phyloP scores from a whole-genome alignment of 2,888 invertebrate genomes.

The Trilocha varians region DNA sequence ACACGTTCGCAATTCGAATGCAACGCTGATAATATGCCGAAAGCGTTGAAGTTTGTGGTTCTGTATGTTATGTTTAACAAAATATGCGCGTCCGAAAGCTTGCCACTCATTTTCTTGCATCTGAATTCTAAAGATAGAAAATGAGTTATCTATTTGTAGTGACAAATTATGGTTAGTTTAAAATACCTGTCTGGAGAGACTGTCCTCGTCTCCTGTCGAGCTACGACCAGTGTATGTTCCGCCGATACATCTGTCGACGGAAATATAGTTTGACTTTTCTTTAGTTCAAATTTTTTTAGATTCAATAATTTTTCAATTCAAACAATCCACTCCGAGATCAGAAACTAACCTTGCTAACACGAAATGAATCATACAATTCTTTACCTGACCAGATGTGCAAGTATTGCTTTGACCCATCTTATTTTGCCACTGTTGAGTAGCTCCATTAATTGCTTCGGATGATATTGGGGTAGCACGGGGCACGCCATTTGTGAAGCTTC shows the following conservation, averaged over 20 bases:
- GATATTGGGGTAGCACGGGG: slow-evolving; percentile 98
- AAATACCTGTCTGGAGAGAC: slow-evolving; percentile 68
- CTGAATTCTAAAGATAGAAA: slow-evolving; percentile 16
- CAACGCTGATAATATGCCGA: neutral
- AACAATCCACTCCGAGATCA: neutral
- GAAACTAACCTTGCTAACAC: neutral
- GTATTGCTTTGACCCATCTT: slow-evolving; percentile 97
- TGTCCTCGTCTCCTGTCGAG: slow-evolving; percentile 74
- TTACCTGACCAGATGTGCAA: slow-evolving; percentile 94
- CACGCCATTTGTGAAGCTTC: slow-evolving; percentile 98
- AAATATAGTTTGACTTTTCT: slow-evolving; percentile 3
- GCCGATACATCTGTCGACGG: slow-evolving; percentile 71
- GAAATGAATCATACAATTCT: neutral
- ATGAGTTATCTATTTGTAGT: slow-evolving; percentile 5
- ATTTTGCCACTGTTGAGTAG: slow-evolving; percentile 98
- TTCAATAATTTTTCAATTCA: neutral
- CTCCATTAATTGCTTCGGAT: slow-evolving; percentile 99
- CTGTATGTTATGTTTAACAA: slow-evolving; percentile 7
- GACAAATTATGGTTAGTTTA: slow-evolving; percentile 6
- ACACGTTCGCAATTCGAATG: slow-evolving; percentile 1
- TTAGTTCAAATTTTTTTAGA: neutral
- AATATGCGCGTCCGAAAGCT: slow-evolving; percentile 9
- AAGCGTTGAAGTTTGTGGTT: slow-evolving; percentile 8
- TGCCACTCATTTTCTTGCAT: slow-evolving; percentile 11
- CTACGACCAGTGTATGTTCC: slow-evolving; percentile 70